These are phyloP conservation scores for Spizella passerina DNA, from an alignment of 2,797 vertebrate genomes.

Conservation along the genomic window DNA sequence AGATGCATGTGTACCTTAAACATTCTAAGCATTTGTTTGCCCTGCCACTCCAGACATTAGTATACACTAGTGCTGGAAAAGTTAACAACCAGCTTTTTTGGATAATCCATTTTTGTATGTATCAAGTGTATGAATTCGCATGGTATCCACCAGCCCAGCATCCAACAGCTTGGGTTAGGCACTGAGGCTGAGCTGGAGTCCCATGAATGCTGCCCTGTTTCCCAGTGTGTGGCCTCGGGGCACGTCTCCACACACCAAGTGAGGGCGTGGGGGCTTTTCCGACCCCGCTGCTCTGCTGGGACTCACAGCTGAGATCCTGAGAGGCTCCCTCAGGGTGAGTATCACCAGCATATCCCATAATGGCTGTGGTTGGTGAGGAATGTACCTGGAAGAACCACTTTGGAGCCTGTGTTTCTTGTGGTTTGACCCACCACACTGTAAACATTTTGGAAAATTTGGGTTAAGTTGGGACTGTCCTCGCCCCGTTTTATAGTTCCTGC, in stretches of 20 bases:
- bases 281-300: accelerated
- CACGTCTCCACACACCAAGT: background rate
- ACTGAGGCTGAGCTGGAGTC: background rate
- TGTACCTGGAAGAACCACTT: background rate
- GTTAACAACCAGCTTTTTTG: background rate
- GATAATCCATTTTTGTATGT: background rate
- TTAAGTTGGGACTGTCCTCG: background rate
- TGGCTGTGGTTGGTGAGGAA: background rate
- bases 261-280: background rate
- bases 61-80: background rate
- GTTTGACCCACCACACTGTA: background rate
- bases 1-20: background rate
- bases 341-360: background rate
- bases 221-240: background rate
- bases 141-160: background rate
- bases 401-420: background rate
- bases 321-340: background rate
- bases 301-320: background rate
- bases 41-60: background rate
- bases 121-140: background rate
- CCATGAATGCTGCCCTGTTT: background rate
- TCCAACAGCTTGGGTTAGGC: background rate
- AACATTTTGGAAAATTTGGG: background rate
- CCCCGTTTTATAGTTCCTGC: background rate
- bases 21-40: background rate